Evolutionary conservation across 2,888 invertebrate species (phyloP).

Genomic region (Sylvicola cinctus): DNA sequence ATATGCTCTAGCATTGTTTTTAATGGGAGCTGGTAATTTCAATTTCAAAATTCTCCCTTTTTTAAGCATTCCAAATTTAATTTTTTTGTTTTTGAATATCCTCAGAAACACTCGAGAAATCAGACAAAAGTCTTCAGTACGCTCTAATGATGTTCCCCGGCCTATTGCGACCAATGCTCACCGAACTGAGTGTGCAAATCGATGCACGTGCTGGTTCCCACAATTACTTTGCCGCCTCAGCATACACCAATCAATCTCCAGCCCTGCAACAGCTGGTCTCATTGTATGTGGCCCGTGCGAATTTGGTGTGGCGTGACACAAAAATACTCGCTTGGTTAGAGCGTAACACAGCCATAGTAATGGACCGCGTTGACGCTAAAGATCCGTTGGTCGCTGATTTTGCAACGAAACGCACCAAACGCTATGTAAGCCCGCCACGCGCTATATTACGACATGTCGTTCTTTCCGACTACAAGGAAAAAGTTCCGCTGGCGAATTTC

Average conservation of each 20-base stretch:
- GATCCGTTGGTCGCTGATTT: slow-evolving; percentile 39
- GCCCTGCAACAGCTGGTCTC: slow-evolving; percentile 47
- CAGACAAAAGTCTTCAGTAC: slow-evolving; percentile 48
- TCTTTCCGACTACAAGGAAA: slow-evolving; percentile 27
- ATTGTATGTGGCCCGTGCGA: slow-evolving; percentile 51
- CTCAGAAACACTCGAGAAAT: slow-evolving; percentile 10
- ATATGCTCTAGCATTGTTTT: slow-evolving; percentile 42
- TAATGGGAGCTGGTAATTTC: slow-evolving; percentile 7
- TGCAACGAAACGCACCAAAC: slow-evolving; percentile 29
- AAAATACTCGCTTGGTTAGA: slow-evolving; percentile 59
- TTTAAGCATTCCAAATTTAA: not conserved
- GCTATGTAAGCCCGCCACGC: slow-evolving; percentile 20
- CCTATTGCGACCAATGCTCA: slow-evolving; percentile 45
- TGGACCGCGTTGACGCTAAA: slow-evolving; percentile 38
- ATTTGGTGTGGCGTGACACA: slow-evolving; percentile 59
- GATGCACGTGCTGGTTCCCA: slow-evolving; percentile 39
- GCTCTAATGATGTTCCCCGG: slow-evolving; percentile 69
- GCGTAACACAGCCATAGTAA: slow-evolving; percentile 39
- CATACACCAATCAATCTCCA: slow-evolving; percentile 31
- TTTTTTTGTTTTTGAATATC: not conserved
- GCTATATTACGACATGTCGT: slow-evolving; percentile 23
- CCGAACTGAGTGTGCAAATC: slow-evolving; percentile 53
- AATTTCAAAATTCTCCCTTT: not conserved
- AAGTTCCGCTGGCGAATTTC: slow-evolving; percentile 24
- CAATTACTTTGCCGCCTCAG: slow-evolving; percentile 19